Evolutionary conservation across 2,888 invertebrate genomes (phyloP).

Genomic region (Apamea crenata): DNA sequence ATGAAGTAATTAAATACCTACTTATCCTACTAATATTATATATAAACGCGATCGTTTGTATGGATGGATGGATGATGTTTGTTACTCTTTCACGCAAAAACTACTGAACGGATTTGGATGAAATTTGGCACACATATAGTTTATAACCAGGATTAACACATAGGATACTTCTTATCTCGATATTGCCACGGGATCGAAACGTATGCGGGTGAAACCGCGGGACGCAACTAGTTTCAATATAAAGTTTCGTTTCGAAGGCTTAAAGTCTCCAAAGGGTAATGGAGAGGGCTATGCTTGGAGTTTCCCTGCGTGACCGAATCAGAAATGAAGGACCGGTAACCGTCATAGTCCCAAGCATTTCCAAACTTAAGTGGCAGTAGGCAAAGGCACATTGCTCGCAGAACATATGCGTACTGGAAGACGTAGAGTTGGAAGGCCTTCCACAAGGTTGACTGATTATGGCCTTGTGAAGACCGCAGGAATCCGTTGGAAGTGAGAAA

Average conservation of each 20-base stretch:
- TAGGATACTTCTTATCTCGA: too few species aligned
- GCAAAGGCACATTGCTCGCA: neutral
- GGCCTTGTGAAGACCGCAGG: neutral
- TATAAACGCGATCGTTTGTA: too few species aligned
- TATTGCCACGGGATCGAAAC: too few species aligned
- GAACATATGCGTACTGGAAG: neutral
- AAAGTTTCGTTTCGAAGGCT: neutral
- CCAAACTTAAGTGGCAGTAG: neutral
- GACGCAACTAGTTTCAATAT: too few species aligned
- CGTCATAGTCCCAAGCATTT: neutral
- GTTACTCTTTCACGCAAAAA: too few species aligned
- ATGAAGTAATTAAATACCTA: neutral
- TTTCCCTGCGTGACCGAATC: neutral
- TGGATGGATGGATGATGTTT: too few species aligned
- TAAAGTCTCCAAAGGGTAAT: neutral
- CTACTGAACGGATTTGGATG: too few species aligned
- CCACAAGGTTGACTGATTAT: neutral
- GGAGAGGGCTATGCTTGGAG: neutral
- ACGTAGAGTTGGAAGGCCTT: neutral
- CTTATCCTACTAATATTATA: too few species aligned
- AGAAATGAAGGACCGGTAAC: neutral
- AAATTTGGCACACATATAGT: too few species aligned
- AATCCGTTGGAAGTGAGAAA: neutral
- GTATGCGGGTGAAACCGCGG: too few species aligned
- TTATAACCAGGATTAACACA: too few species aligned